Evolutionary conservation across 2,113 vertebrate genomes (phyloP), one percentile per base, ranked within the genome.

Genomic region (Cyanocitta stelleri): DNA sequence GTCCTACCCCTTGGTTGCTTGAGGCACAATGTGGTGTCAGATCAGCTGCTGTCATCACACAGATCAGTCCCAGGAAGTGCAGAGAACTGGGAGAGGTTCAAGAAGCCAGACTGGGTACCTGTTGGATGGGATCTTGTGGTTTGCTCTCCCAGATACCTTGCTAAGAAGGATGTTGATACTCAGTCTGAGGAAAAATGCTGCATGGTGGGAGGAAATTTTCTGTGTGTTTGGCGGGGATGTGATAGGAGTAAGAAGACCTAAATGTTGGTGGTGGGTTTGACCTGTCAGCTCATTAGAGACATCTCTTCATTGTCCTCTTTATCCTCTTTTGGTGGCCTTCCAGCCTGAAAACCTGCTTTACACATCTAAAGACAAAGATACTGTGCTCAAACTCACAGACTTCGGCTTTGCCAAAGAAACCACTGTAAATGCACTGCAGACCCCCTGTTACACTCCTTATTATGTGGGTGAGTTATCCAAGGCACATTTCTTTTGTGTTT

Each of bases 331-430:
- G 51, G n/a, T 92, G 90, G 33, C 54, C 49, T 94, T 71, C 37
- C 95, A 99, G 99, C 99, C 99, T 44, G 99, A 99, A 98, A 99
- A 99, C 96, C 97, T 99, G 93, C 98, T 99, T 37, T 99, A 99
- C 96, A 99, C 98, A 0, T 98, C 96, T 43, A 99, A 98, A 97
- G 98, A 98, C 29, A 98, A 87, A 91, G 98, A 98, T 6, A 91
- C 97, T 2, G 96, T 99, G 51, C 99, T 99, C 87, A 99, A 99
- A 93, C 98, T 99, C 82, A 99, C 99, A 7, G 99, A 99, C 95
- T 99, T 99, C 71, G 99, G 99, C 59, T 99, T 99, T 96, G 99
- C 99, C 80, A 99, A 99, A 95, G 99, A 99, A 97, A 99, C 99
- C 18, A 98, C 98, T 3, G 94, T 99, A 93, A 99, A 99, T 90